A percentile compares a stretch with the other conserved stretches of the same genome.
Evolutionary conservation across 2,888 invertebrate species (phyloP).

Genomic region (Drosophila vallismaia): DNA sequence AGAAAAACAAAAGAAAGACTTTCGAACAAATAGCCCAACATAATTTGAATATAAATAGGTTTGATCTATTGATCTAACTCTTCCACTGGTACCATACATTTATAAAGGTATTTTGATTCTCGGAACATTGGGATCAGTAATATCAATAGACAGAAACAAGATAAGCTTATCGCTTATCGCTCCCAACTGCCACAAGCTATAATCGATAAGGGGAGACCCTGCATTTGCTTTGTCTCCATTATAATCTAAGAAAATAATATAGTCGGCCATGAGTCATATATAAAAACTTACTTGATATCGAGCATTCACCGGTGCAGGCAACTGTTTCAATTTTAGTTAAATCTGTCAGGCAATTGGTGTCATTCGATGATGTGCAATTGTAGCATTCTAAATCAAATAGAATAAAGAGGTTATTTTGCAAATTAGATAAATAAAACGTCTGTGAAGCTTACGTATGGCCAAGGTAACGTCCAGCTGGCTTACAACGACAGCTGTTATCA

Average conservation of each 20-base stretch:
- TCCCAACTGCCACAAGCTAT: not conserved
- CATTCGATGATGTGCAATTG: not conserved
- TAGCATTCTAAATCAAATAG: conserved; percentile 15
- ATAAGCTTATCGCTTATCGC: conserved; percentile 27
- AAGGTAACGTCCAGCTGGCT: conserved; percentile 20
- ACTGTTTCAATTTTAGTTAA: not conserved
- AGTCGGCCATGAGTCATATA: conserved; percentile 31
- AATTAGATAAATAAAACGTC: too few species aligned
- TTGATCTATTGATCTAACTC: too few species aligned
- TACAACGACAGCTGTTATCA: conserved; percentile 26
- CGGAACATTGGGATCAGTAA: not conserved
- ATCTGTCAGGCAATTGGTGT: conserved; percentile 4
- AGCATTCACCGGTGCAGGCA: conserved; percentile 29
- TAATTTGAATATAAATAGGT: not conserved
- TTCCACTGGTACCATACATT: too few species aligned
- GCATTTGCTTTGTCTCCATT: conserved; percentile 19
- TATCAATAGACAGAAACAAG: conserved; percentile 20
- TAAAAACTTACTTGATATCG: conserved; percentile 38
- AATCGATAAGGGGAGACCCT: conserved; percentile 16
- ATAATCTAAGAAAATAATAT: conserved; percentile 20
- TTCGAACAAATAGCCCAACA: too few species aligned
- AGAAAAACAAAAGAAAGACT: too few species aligned
- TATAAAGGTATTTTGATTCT: too few species aligned
- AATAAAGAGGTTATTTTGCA: not conserved
- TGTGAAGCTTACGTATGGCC: conserved; percentile 7